A percentile compares a stretch with the other conserved stretches of the same genome.
Conservation (phyloP, 2,113 vertebrate genomes). For the Ammospiza caudacuta region DNA sequence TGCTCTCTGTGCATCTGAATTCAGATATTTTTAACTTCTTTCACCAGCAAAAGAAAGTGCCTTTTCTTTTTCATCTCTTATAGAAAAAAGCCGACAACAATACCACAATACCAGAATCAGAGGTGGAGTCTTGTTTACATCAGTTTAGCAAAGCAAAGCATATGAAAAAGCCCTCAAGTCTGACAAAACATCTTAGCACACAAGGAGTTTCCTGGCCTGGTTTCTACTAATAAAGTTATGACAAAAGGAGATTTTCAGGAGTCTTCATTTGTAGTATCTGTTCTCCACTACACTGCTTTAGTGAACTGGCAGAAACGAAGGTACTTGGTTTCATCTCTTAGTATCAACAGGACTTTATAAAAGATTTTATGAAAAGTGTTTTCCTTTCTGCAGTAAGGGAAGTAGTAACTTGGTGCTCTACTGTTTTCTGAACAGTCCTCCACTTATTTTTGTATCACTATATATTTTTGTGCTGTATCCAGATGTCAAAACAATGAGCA, state of each 20-base stretch:
- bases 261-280: neutral
- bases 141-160: neutral
- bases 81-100: neutral
- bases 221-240: neutral
- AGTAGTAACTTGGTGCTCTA: neutral
- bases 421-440: neutral
- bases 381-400: neutral
- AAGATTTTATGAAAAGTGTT: neutral
- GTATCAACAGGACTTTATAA: neutral
- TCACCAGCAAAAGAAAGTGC: neutral
- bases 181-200: neutral
- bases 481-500: neutral
- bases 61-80: neutral
- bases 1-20: neutral
- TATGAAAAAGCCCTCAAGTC: neutral
- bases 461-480: neutral
- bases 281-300: neutral
- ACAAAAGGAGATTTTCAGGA: neutral
- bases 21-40: neutral
- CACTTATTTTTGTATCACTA: neutral
- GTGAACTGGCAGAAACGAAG: neutral
- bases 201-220: neutral
- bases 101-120: neutral
- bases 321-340: neutral
- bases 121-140: neutral